Evolutionary conservation across 2,113 vertebrate species (phyloP).

Genomic region (Cynopterus brachyotis): DNA sequence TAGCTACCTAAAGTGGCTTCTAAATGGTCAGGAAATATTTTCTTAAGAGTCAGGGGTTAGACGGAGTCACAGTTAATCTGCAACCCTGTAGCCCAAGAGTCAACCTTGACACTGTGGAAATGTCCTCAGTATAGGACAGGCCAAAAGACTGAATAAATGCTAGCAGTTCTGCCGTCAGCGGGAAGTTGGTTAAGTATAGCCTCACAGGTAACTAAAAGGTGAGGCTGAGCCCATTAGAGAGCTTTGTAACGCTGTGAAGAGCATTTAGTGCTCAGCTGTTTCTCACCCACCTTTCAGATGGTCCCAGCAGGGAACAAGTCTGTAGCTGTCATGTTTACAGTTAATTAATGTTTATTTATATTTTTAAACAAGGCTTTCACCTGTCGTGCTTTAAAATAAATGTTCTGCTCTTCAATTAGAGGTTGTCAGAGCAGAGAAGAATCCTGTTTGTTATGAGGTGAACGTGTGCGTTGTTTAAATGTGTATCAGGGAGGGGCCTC

Average conservation of each 20-base stretch:
- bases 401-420: constrained; percentile 67
- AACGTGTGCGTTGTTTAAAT: not conserved
- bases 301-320: constrained; percentile 71
- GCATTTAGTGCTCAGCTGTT: constrained; percentile 63
- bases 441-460: not conserved
- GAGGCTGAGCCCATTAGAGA: constrained; percentile 2
- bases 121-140: not conserved
- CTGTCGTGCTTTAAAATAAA: constrained; percentile 66
- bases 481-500: not conserved
- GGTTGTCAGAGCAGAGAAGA: constrained; percentile 60
- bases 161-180: not conserved
- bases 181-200: constrained; percentile 17
- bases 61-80: not conserved
- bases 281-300: constrained; percentile 74
- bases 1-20: not conserved
- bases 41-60: too few species aligned
- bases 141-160: not conserved
- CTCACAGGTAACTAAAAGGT: not conserved
- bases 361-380: constrained; percentile 76
- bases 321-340: constrained; percentile 74
- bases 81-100: not conserved
- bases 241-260: constrained; percentile 1
- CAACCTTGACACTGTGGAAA: not conserved
- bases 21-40: not conserved
- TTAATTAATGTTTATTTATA: constrained; percentile 79